Conservation (phyloP, 2,797 vertebrate species). For the Zenarchopterus dispar region DNA sequence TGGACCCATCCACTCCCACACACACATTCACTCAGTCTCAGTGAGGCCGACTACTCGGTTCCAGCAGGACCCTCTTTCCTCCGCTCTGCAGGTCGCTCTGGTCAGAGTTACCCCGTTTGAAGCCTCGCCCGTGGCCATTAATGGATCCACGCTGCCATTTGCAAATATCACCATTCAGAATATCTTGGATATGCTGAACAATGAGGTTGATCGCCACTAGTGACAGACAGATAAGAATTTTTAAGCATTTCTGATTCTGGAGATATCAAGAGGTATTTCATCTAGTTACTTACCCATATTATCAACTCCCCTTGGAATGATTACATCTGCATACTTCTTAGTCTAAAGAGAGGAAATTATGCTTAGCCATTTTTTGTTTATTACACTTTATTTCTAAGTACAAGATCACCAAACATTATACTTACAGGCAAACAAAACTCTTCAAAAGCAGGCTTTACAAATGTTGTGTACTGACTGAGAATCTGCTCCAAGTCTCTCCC, state of each 20-base stretch:
- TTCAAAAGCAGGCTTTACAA: slow-evolving; percentile 97
- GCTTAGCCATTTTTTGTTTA: background rate
- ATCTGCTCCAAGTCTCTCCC: slow-evolving; percentile 97
- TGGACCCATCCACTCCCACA: background rate
- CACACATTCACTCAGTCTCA: slow-evolving; percentile 38
- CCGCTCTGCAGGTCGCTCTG: slow-evolving; percentile 74
- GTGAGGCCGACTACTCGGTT: slow-evolving; percentile 93
- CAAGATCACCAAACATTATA: background rate
- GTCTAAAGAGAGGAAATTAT: slow-evolving; percentile 80
- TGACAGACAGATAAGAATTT: background rate
- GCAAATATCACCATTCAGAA: slow-evolving; percentile 93
- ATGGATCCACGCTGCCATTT: slow-evolving; percentile 89
- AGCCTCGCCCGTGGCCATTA: slow-evolving; percentile 79
- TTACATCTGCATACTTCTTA: slow-evolving; percentile 98
- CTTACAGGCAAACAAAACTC: slow-evolving; percentile 97
- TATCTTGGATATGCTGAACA: slow-evolving; percentile 98
- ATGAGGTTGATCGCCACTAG: slow-evolving; percentile 98
- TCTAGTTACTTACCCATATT: slow-evolving; percentile 91
- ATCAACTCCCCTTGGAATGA: slow-evolving; percentile 96
- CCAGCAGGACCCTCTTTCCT: slow-evolving; percentile 88
- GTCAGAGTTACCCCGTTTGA: slow-evolving; percentile 87
- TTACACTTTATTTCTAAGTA: background rate
- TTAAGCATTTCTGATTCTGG: background rate
- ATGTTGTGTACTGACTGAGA: slow-evolving; percentile 94
- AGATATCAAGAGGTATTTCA: background rate